Evolutionary conservation across 2,888 invertebrate species (phyloP).

Genomic region (Aspidiotus rigidus): DNA sequence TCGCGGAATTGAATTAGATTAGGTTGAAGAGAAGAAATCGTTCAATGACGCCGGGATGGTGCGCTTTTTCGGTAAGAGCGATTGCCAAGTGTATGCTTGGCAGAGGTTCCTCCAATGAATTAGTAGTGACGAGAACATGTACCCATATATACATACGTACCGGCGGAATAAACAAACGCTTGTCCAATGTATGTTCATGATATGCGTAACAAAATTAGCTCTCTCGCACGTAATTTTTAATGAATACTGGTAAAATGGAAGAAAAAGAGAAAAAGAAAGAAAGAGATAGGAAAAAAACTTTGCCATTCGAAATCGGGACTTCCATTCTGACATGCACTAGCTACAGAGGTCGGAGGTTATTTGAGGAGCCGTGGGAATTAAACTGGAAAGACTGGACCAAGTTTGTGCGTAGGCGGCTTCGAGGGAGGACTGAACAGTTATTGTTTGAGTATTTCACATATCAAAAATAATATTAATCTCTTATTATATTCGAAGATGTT

Average conservation of each 20-base stretch:
- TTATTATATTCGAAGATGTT: constrained; percentile 28
- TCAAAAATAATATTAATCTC: constrained; percentile 32
- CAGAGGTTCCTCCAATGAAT: too few relatives aligned
- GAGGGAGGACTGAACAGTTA: constrained; percentile 30
- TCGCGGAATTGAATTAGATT: too few relatives aligned
- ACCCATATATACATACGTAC: too few relatives aligned
- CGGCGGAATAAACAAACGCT: too few relatives aligned
- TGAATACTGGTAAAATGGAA: not conserved
- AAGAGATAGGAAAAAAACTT: not conserved
- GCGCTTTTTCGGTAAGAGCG: too few relatives aligned
- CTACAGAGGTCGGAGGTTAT: constrained; percentile 28
- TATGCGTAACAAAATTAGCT: too few relatives aligned
- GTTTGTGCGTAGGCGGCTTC: constrained; percentile 29
- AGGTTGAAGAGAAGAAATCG: too few relatives aligned
- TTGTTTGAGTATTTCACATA: constrained; percentile 32
- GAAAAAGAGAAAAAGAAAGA: not conserved
- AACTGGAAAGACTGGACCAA: constrained; percentile 29
- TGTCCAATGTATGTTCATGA: too few relatives aligned
- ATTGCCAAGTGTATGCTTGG: too few relatives aligned
- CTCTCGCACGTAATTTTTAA: too few relatives aligned
- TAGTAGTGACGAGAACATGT: too few relatives aligned
- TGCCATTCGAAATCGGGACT: constrained; percentile 6
- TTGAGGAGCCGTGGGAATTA: constrained; percentile 30
- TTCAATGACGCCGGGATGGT: too few relatives aligned
- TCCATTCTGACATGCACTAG: constrained; percentile 5